Evolutionary conservation across 1,140 invertebrate species (phyloP), one percentile per base, ranked within the genome.

Genomic region (Matsumurasca onukii): DNA sequence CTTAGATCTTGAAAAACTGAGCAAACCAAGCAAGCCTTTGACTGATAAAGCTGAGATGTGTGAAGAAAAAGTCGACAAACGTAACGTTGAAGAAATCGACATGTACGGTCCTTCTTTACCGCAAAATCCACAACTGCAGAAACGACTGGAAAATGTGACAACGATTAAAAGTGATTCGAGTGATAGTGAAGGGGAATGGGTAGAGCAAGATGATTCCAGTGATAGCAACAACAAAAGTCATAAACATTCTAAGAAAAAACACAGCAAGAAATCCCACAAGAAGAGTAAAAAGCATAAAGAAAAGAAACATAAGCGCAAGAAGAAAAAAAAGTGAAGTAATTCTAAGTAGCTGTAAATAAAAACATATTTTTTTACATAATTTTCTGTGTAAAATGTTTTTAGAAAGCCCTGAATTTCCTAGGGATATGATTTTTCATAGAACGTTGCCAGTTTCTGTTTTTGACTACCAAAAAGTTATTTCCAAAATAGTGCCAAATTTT

Each of bases 1-100:
- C 69, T 78, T 92, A 27, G 87, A 90, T 79, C 82, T 89, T 17
- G 86, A 88, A 69, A 59, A 52, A 73, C 13, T 70, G 2, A 62
- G 31, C 22, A 69, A 52, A 24, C 22, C 20, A 69, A 31, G 34
- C 29, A 30, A 39, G 24, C 2, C 22, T 9, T 62, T 29, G 22
- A 30, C 20, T 52, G 3, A 12, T 20, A 24, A 69, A 52, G 34
- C 24, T 25, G 30, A 49, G 17, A 64, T 3, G 39, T 0, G 25
- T 73, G 52, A 71, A 63, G 51, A 64, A 34, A 49, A 68, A 70
- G 55, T 49, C 66, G 25, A 67, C 66, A 20, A 64, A 20, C 5
- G 59, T 57, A 31, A 31, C 24, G 22, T 1, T 39, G 31, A 29
- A 34, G 29, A 51, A 45, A 9, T 68, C 68, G 1, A 67, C 31